Evolutionary conservation across 23 tunicate species (phyloP), one percentile per base, ranked within the genome.

Genomic region (Botrylloides violaceus): DNA sequence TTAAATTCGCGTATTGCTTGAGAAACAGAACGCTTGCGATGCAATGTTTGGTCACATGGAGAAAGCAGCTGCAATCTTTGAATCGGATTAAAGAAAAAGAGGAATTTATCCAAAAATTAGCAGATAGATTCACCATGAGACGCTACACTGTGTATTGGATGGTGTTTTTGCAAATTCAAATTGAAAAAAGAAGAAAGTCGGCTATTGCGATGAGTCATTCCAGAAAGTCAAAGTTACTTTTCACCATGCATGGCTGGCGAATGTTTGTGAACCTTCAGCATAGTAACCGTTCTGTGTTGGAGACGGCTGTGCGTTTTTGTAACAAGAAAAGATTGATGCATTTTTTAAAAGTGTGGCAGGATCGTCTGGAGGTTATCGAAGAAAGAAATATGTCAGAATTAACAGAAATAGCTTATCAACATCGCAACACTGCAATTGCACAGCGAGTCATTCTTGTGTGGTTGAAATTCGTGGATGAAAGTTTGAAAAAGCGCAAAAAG

Each of bases 351-450:
- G 34, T 5, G 22, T 85, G 94, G 94, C 77, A 74, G 58, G 18
- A 26, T n/a, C 58, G 58, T 22, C 21, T 85, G 30, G 94, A 85
- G 66, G 64, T 1, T n/a, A 60, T 79, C 24, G 94, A 85, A 79
- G 94, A 85, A 12, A 18, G 32, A 33, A 77, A 85, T 19, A 29
- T 85, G 76, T 24, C 55, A 25, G 94, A 85, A 32, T 55, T 85
- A 19, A 37, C 84, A 29, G 23, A 34, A 20, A 59, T 75, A 21
- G 84, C 94, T 15, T 53, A 29, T 18, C 75, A 75, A 43, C 94
- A 79, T 29, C 60, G 73, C 70, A 50, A 78, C 31, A 68, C 57
- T 5, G 9, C 12, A n/a, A 32, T 68, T 9, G 23, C 36, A 3
- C 56, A 36, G 23, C 34, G 27, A 34, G 58, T 43, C 5, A 24